Evolutionary conservation across 2,888 invertebrate species (phyloP), one percentile per base, ranked within the genome.

Genomic region (Augochlorella aurata): DNA sequence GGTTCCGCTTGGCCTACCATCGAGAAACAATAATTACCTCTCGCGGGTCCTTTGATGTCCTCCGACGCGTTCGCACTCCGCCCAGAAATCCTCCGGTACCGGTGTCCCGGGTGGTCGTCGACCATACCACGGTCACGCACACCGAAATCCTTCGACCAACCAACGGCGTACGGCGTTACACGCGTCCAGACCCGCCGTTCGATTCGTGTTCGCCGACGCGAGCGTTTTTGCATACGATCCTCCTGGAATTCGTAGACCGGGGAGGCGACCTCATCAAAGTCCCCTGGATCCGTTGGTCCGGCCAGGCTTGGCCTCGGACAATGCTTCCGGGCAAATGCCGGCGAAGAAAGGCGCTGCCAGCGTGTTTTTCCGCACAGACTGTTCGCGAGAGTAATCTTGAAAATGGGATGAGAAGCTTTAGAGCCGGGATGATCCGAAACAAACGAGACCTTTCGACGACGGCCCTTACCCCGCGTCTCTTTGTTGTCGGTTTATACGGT

Each of bases 21-120:
- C 90, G 88, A 89, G 92, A 92, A 92, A 92, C 92, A 92, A 93
- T 93, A 93, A 93, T 93, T 93, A 92, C 89, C 92, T 92, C 88
- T 90, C 89, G 85, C 87, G 85, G 85, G 87, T 87, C 85, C 92
- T 93, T 93, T 93, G 92, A 93, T 93, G 92, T 92, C 89, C 84
- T 82, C 91, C 91, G 91, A 91, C 91, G 88, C 89, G 91, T 92
- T 92, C 92, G 92, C 92, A 92, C 92, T 90, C 93, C 91, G 91
- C 90, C 90, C 89, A 86, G 82, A 89, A 85, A 88, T 87, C 83
- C 84, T 81, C 79, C 81, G 85, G 87, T 90, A 89, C 61, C 61
- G 90, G 90, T 91, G 90, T 91, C 89, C 90, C 88, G 87, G 89
- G 87, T 89, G 88, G 87, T 77, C 88, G 86, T 81, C 74, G 85